A percentile compares a stretch with the other conserved stretches of the same genome.
Evolutionary conservation across 1,140 invertebrate genomes (phyloP).

Genomic region (Atopsyche davidsoni): DNA sequence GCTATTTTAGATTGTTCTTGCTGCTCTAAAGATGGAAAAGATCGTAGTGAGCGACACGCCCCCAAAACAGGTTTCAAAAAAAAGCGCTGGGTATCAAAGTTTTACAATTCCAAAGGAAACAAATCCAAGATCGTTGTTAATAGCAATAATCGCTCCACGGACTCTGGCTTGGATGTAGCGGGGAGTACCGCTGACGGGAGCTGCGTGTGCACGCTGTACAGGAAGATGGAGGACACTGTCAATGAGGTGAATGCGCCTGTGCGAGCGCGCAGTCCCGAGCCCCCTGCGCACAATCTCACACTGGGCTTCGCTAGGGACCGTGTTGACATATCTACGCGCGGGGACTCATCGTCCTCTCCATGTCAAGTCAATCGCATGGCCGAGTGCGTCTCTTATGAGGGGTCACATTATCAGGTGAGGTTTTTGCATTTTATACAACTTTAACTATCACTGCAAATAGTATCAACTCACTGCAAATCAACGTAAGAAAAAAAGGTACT

Average conservation of each 20-base stretch:
- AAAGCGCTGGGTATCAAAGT: constrained; percentile 20
- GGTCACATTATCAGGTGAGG: constrained; percentile 13
- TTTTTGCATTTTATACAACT: too few species aligned
- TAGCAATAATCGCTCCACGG: constrained; percentile 2
- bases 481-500: too few species aligned
- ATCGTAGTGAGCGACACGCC: too few species aligned
- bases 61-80: constrained; percentile 18
- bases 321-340: too few species aligned
- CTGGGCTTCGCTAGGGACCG: constrained; percentile 15
- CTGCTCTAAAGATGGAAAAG: constrained; percentile 8
- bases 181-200: constrained; percentile 26
- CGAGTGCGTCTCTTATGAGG: constrained; percentile 14
- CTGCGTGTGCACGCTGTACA: constrained; percentile 44
- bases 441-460: too few species aligned
- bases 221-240: constrained; percentile 34
- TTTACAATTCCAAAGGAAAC: constrained; percentile 9
- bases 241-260: constrained; percentile 24
- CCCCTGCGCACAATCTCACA: neutral
- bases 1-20: too few species aligned
- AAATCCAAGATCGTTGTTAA: constrained; percentile 14
- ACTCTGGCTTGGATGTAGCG: constrained; percentile 16
- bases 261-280: neutral
- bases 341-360: too few species aligned
- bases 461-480: constrained; percentile 2
- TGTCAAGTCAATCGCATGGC: too few species aligned